These are phyloP conservation scores for Mixornis gularis DNA, from an alignment of 2,113 vertebrate genomes.

Conservation along the genomic window DNA sequence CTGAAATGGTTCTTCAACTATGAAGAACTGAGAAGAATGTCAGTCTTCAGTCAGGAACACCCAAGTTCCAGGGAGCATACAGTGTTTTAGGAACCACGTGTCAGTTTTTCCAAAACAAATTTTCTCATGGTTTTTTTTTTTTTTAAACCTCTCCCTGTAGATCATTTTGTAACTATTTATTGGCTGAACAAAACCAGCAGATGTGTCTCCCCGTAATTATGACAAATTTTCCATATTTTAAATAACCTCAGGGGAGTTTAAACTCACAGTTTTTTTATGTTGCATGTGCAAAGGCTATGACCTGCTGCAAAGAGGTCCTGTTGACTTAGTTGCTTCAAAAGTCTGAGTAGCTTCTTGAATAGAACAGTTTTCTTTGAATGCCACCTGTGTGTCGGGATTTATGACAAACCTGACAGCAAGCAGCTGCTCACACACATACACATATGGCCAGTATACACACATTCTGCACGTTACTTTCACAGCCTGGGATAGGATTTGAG, in stretches of 20 bases:
- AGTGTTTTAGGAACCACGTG: not conserved
- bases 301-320: not conserved
- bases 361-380: not conserved
- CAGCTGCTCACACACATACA: not conserved
- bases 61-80: not conserved
- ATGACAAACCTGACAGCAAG: not conserved
- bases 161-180: not conserved
- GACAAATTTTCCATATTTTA: not conserved
- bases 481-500: not conserved
- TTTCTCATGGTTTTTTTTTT: not conserved
- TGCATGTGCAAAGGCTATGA: not conserved
- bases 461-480: not conserved
- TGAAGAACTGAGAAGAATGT: not conserved
- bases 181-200: not conserved
- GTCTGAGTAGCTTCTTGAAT: not conserved
- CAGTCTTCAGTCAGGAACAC: not conserved
- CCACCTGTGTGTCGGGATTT: not conserved
- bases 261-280: not conserved
- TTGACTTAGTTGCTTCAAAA: not conserved
- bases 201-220: not conserved
- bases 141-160: not conserved
- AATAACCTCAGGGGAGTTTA: not conserved
- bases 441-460: not conserved
- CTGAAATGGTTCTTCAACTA: not conserved
- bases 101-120: slow-evolving; percentile 25